phyloP scores from a whole-genome alignment of 2,888 invertebrate species.

The Eulithis testata region DNA sequence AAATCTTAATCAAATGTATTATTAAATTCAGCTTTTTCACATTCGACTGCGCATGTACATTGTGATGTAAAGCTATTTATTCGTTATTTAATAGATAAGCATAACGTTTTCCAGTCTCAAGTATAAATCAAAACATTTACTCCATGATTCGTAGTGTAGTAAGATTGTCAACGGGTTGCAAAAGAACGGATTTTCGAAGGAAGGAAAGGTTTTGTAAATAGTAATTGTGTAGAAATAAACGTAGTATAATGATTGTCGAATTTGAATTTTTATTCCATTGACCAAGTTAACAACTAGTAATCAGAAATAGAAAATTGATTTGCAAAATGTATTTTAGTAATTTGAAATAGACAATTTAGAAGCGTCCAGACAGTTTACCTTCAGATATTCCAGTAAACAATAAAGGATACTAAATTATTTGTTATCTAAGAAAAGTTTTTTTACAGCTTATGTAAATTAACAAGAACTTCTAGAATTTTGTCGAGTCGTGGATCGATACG shows the following conservation, averaged over 20 bases:
- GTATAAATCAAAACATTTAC: constrained; percentile 45
- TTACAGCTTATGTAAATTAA: too few relatives aligned
- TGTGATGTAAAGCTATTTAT: constrained; percentile 75
- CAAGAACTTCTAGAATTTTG: too few relatives aligned
- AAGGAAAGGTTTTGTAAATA: constrained; percentile 76
- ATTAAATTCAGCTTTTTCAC: constrained; percentile 29
- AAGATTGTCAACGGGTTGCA: constrained; percentile 51
- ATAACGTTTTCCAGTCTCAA: constrained; percentile 50
- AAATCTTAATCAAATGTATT: constrained; percentile 39
- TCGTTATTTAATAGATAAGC: constrained; percentile 70
- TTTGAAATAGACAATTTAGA: constrained; percentile 48
- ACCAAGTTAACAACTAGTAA: constrained; percentile 25
- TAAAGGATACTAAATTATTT: not conserved
- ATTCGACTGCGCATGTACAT: constrained; percentile 59
- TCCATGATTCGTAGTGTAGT: constrained; percentile 43
- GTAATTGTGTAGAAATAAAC: constrained; percentile 70
- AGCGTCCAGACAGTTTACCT: constrained; percentile 48
- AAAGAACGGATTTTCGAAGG: constrained; percentile 49
- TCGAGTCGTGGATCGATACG: too few relatives aligned
- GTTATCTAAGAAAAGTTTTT: too few relatives aligned
- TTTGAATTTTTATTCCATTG: constrained; percentile 31
- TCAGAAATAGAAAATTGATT: too few relatives aligned
- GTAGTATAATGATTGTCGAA: constrained; percentile 80
- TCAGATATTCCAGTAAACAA: constrained; percentile 58
- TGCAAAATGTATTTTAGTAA: not conserved